These are phyloP conservation scores for Neuroterus valhalla DNA, from an alignment of 1,140 invertebrate genomes.

Conservation along the genomic window DNA sequence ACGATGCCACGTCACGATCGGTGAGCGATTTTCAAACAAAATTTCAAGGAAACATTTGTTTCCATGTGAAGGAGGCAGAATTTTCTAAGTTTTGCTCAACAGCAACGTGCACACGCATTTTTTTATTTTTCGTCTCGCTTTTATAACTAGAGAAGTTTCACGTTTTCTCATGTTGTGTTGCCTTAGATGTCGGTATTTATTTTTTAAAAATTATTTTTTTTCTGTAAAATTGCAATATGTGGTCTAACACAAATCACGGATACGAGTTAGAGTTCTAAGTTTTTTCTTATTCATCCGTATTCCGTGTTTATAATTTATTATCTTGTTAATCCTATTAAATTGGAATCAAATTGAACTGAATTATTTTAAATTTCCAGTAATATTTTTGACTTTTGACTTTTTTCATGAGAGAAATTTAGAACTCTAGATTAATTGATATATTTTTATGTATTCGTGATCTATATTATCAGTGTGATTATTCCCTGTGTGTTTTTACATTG, in stretches of 20 bases:
- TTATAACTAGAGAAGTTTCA: not conserved
- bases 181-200: not conserved
- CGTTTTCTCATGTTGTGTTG: not conserved
- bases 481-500: not conserved
- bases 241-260: not conserved
- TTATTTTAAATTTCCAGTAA: not conserved
- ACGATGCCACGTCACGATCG: slow-evolving; percentile 1
- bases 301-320: not conserved
- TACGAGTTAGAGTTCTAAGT: not conserved
- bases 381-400: not conserved
- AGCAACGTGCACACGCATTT: not conserved
- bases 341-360: not conserved
- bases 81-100: not conserved
- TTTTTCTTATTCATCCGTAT: not conserved
- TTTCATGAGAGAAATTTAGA: not conserved
- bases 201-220: not conserved
- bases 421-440: not conserved
- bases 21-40: not conserved
- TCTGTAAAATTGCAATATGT: not conserved
- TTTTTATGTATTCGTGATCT: slow-evolving; percentile 7
- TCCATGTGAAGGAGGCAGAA: not conserved
- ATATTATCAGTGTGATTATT: not conserved
- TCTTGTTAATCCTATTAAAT: not conserved
- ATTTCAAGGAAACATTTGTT: not conserved
- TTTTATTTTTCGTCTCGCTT: not conserved